phyloP scores from a whole-genome alignment of 2,888 invertebrate genomes.

The Macrophya alboannulata region DNA sequence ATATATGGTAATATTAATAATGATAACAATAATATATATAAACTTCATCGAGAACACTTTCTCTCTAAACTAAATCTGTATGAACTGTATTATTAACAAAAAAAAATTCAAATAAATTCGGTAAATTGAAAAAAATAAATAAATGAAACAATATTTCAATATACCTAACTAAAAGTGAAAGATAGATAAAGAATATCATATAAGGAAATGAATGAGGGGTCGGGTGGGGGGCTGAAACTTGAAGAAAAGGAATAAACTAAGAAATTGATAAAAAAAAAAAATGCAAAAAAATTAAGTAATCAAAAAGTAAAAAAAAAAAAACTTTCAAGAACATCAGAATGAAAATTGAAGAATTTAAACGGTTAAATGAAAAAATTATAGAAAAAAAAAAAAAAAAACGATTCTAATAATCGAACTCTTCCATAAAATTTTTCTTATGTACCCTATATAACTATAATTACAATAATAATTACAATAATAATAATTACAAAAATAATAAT shows the following conservation, averaged over 20 bases:
- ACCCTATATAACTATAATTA: not conserved
- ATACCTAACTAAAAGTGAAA: too few relatives aligned
- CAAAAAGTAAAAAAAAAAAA: conserved; percentile 6
- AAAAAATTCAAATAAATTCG: too few relatives aligned
- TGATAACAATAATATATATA: not conserved
- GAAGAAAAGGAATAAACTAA: too few relatives aligned
- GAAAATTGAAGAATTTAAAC: not conserved
- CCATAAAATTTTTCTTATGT: conserved; percentile 35
- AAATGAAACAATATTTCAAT: too few relatives aligned
- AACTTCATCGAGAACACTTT: conserved; percentile 75
- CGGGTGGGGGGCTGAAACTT: too few relatives aligned
- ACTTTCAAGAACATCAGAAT: not conserved
- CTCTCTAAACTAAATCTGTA: conserved; percentile 75
- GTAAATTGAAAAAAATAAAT: too few relatives aligned
- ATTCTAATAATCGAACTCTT: conserved; percentile 65
- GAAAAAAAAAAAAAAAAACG: conserved; percentile 58
- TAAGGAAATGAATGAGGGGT: too few relatives aligned
- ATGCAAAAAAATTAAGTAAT: not conserved
- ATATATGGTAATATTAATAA: conserved; percentile 68
- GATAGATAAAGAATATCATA: too few relatives aligned
- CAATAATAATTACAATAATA: not conserved
- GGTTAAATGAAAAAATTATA: not conserved
- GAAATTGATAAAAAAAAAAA: not conserved
- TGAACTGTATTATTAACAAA: not conserved
- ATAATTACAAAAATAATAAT: too few relatives aligned